A percentile compares a stretch with the other conserved stretches of the same genome.
These are phyloP conservation scores for Varanus salvator DNA, from an alignment of 2,113 vertebrate species.

Conservation along the genomic window DNA sequence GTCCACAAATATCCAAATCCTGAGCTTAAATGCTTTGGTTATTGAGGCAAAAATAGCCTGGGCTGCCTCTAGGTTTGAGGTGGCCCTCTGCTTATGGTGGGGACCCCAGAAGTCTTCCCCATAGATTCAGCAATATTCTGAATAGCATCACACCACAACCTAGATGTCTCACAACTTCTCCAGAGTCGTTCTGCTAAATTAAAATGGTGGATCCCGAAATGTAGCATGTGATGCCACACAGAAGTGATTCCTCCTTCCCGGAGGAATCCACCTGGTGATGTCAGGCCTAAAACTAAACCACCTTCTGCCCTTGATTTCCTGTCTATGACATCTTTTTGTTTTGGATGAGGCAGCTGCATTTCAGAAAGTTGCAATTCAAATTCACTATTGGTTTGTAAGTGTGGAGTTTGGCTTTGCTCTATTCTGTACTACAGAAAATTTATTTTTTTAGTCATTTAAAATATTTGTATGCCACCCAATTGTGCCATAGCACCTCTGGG, in stretches of 20 bases:
- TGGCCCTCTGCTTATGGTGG: not conserved
- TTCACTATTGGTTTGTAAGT: not conserved
- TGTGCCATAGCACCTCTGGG: too few species aligned
- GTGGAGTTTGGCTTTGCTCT: not conserved
- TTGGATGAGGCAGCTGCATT: not conserved
- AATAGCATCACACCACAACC: too few species aligned
- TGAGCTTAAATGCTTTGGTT: not conserved
- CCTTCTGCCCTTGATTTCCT: not conserved
- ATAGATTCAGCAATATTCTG: too few species aligned
- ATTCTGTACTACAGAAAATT: not conserved
- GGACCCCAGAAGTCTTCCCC: too few species aligned
- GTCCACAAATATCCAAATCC: too few species aligned
- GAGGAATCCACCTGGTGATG: not conserved
- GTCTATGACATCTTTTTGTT: not conserved
- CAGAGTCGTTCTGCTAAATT: not conserved
- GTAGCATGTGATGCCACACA: not conserved
- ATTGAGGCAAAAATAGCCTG: not conserved
- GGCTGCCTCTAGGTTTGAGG: not conserved
- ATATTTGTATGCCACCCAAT: too few species aligned
- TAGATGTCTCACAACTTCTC: too few species aligned
- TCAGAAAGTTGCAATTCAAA: not conserved
- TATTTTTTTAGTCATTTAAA: too few species aligned
- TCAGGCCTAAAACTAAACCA: not conserved
- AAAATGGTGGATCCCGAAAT: not conserved
- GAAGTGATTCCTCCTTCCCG: not conserved